These are phyloP conservation scores for Lasioglossum figueresi DNA, from an alignment of 2,888 invertebrate species.

Conservation along the genomic window DNA sequence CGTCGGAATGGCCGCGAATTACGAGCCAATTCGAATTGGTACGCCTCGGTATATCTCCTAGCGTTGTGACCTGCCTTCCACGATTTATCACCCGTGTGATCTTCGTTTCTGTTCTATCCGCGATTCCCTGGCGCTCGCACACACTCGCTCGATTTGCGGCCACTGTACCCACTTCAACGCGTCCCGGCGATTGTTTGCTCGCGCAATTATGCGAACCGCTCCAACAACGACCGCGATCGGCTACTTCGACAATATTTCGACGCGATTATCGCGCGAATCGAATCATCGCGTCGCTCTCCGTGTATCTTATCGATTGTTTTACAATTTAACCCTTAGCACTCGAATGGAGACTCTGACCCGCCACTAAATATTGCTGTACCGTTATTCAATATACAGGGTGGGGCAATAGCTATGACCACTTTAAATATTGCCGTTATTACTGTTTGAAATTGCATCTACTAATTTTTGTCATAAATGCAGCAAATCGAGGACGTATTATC, in stretches of 20 bases:
- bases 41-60: conserved; percentile 57
- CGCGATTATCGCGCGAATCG: conserved; percentile 28
- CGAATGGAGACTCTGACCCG: too few relatives aligned
- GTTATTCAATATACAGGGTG: too few relatives aligned
- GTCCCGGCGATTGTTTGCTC: conserved; percentile 26
- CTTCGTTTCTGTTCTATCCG: conserved; percentile 55
- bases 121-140: conserved; percentile 44
- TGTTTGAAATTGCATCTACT: too few relatives aligned
- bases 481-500: too few relatives aligned
- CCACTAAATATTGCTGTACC: too few relatives aligned
- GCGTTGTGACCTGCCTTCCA: conserved; percentile 58
- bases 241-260: background rate
- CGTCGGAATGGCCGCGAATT: conserved; percentile 72
- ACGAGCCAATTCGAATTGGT: conserved; percentile 73
- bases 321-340: too few relatives aligned
- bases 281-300: too few relatives aligned
- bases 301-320: background rate
- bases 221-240: conserved; percentile 15
- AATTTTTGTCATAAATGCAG: too few relatives aligned
- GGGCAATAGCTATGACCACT: too few relatives aligned
- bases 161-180: conserved; percentile 32
- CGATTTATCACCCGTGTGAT: conserved; percentile 66
- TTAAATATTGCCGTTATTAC: too few relatives aligned
- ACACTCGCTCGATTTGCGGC: conserved; percentile 52
- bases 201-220: conserved; percentile 27